Evolutionary conservation across 1,140 invertebrate species (phyloP), one percentile per base, ranked within the genome.

Genomic region (Laupala kohalensis): DNA sequence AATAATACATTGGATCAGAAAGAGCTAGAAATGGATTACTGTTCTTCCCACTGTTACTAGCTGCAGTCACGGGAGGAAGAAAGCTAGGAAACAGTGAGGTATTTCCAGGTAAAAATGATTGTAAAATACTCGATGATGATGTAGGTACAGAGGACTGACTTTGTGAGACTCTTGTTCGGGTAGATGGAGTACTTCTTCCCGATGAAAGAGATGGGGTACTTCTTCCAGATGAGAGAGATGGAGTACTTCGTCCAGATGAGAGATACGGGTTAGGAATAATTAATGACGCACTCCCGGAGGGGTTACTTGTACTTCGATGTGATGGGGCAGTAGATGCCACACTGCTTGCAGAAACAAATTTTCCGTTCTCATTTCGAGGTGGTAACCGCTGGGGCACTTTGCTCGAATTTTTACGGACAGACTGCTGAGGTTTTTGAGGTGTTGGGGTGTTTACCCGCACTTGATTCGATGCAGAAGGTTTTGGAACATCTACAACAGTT

Each of bases 401-500:
- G 28, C n/a, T 37, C 29, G 67, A 28, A 19, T 15, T 29, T 68
- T n/a, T 29, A 27, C 4, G 69, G 26, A n/a, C 15, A 62, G 19
- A 23, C 5, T 70, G 69, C 3, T 70, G 69, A 27, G 29, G 37
- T 70, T 53, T 62, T n/a, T 70, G 64, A 5, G 75, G 69, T 69
- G 29, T 29, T 37, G 67, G 24, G 4, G 67, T 15, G 9, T n/a
- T 24, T 23, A 53, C 37, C 19, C 19, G 9, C 37, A 53, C n/a
- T 9, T 65, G 64, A 65, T 65, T n/a, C n/a, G n/a, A n/a, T 19
- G n/a, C 9, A n/a, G 67, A 68, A n/a, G 77, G 79, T 80, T 6
- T 79, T 75, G 67, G 80, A 28, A 66, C 70, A 29, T 74, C 82
- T 2, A 88, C 85, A 74, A 87, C 74, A 0, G 86, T 88, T 53